Evolutionary conservation across 2,888 invertebrate genomes (phyloP), one percentile per base, ranked within the genome.

Genomic region (Dryocosmus kuriphilus): DNA sequence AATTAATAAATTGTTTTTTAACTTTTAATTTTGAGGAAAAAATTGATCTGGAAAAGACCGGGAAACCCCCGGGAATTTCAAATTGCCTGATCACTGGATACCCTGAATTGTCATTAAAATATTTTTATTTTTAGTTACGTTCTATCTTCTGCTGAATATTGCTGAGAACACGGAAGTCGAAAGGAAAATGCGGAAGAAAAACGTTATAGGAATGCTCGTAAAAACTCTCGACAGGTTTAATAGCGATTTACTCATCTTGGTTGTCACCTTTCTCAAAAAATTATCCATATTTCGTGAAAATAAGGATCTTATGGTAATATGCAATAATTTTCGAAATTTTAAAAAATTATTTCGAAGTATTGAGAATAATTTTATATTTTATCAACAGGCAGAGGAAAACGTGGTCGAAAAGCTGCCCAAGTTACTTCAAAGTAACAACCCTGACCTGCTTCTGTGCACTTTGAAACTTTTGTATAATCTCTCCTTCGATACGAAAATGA

Each of bases 181-280:
- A 92, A 96, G 98, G 92, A 99, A 99, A 93, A 99, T 99, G 97
- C 95, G 97, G 38, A 97, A 97, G 87, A 97, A 98, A 91, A 97
- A 97, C 88, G 95, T 99, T 83, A 96, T 98, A 5, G 96, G 96
- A 57, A 94, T 98, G 92, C 93, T 99, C 57, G 95, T 97, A 67
- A 97, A 96, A 88, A 96, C 97, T 14, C 93, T 99, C 90, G 98
- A 98, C 87, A 94, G 99, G 81, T 96, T 97, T 86, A 98, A 98
- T 91, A 95, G 95, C 82, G 98, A 99, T 91, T 93, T 99, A 38
- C 93, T 98, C 62, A 96, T 97, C 88, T 93, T 99, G 77, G 97
- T 97, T 74, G 95, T 98, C 27, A 98, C 98, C 32, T 99, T 99
- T 92, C 93, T 99, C 67, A 98, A 98, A 92, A 99, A 99, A 91